Evolutionary conservation across 2,888 invertebrate species (phyloP).

Genomic region (Buathra laborator): DNA sequence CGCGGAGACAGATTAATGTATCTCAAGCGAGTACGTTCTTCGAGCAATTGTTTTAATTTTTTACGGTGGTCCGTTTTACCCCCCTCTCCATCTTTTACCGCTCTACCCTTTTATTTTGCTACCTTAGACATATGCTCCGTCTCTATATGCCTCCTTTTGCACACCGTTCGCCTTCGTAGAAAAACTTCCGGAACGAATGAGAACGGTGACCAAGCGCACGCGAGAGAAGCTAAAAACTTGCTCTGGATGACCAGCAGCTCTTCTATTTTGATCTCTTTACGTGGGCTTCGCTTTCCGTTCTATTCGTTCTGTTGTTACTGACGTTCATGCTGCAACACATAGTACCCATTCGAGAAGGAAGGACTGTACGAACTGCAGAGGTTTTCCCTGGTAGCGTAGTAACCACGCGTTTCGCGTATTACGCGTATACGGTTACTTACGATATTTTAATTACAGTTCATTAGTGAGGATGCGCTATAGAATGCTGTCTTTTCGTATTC

Average conservation of each 20-base stretch:
- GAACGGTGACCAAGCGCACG: conserved; percentile 18
- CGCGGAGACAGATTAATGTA: not conserved
- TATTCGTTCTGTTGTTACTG: not conserved
- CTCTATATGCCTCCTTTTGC: not conserved
- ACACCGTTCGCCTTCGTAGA: conserved; percentile 8
- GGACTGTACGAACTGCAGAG: not conserved
- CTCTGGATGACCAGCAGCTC: conserved; percentile 39
- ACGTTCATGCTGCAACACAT: not conserved
- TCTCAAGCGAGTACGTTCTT: not conserved
- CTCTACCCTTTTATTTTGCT: not conserved
- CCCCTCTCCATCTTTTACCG: not conserved
- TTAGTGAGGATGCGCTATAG: conserved; percentile 1
- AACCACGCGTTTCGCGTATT: not conserved
- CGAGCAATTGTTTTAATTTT: not conserved
- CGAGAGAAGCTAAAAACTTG: conserved; percentile 13
- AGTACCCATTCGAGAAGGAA: not conserved
- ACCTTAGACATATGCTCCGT: not conserved
- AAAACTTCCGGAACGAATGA: conserved; percentile 39
- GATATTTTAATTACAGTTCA: conserved; percentile 29
- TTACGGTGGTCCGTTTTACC: not conserved
- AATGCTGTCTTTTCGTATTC: conserved; percentile 8
- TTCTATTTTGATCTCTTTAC: not conserved
- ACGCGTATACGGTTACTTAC: conserved; percentile 14
- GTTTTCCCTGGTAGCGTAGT: conserved; percentile 4
- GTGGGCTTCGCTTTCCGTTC: not conserved